These are phyloP conservation scores for Mesochorus sp. DNA, from an alignment of 2,888 invertebrate species.

Conservation along the genomic window DNA sequence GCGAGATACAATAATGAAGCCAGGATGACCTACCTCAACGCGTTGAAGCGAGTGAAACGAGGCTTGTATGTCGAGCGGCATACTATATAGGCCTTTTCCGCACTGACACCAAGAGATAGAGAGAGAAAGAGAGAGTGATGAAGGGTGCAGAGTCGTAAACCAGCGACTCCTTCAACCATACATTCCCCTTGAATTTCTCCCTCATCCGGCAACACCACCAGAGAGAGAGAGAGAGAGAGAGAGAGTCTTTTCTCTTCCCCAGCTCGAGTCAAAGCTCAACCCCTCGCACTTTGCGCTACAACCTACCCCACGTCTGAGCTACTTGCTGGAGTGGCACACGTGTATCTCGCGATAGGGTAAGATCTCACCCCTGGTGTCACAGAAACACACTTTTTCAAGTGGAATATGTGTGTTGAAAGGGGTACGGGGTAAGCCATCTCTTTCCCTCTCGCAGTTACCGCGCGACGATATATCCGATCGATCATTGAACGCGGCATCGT, in stretches of 20 bases:
- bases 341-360: conserved; percentile 28
- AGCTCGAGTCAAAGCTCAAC: conserved; percentile 13
- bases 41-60: conserved; percentile 29
- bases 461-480: too few species aligned
- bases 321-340: conserved; percentile 56
- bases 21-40: conserved; percentile 65
- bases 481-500: too few species aligned
- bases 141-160: conserved; percentile 78
- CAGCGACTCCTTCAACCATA: conserved; percentile 66
- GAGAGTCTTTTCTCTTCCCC: conserved; percentile 15
- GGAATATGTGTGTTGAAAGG: neutral
- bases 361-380: conserved; percentile 71
- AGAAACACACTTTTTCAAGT: conserved; percentile 76
- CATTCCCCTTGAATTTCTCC: conserved; percentile 29
- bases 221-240: too few species aligned
- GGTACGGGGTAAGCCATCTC: neutral
- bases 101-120: conserved; percentile 64
- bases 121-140: too few species aligned
- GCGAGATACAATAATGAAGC: conserved; percentile 73
- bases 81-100: conserved; percentile 52
- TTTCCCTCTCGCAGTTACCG: too few species aligned
- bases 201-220: conserved; percentile 54
- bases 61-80: conserved; percentile 53
- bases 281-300: conserved; percentile 27
- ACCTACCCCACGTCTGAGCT: conserved; percentile 74